Percentiles rank a stretch among this genome's conserved stretches.
Conservation (phyloP, 2,888 invertebrate genomes). For the Aricia artaxerxes region DNA sequence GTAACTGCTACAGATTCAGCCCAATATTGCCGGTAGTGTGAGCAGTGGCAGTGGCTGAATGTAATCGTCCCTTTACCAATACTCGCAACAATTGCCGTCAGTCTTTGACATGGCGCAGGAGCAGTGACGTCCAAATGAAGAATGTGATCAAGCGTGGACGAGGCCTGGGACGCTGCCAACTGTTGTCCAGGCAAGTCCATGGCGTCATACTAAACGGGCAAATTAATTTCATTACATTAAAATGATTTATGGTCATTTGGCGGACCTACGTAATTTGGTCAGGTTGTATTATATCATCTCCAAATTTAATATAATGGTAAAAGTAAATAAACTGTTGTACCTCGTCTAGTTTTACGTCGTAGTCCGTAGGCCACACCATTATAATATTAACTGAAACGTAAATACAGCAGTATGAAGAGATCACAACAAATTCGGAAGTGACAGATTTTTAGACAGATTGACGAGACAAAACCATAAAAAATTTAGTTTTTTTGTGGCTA, state of each 20-base stretch:
- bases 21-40: no score
- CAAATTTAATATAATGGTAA: no score
- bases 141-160: slow-evolving; percentile 71
- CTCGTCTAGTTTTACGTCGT: slow-evolving; percentile 59
- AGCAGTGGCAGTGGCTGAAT: no score
- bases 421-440: background rate
- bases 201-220: slow-evolving; percentile 58
- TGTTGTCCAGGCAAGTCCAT: slow-evolving; percentile 76
- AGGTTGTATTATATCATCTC: no score
- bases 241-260: no score
- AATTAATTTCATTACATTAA: background rate
- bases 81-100: slow-evolving; percentile 79
- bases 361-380: slow-evolving; percentile 69
- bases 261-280: no score
- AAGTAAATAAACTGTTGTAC: slow-evolving; percentile 47
- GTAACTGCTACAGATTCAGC: no score
- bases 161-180: slow-evolving; percentile 69
- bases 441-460: background rate
- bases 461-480: no score
- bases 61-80: slow-evolving; percentile 61
- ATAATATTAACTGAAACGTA: slow-evolving; percentile 31
- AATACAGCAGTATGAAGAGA: background rate
- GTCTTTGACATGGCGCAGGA: slow-evolving; percentile 66
- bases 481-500: no score
- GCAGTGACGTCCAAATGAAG: slow-evolving; percentile 71